Evolutionary conservation across 2,888 invertebrate genomes (phyloP).

Genomic region (Sinhomidia bicolor): DNA sequence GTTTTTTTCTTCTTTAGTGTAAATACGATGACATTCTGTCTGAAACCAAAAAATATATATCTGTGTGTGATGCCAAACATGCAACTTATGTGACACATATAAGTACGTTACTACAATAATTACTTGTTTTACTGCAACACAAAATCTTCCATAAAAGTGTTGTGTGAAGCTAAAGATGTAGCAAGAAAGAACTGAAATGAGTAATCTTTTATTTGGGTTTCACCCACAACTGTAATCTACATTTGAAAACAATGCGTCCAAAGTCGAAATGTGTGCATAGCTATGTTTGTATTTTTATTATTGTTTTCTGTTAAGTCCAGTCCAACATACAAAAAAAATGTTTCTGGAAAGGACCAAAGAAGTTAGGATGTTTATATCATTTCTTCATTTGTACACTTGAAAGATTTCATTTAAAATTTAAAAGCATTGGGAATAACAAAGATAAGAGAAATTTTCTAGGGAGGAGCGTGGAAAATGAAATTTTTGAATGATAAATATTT

Average conservation of each 20-base stretch:
- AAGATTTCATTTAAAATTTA: background rate
- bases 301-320: no score
- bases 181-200: background rate
- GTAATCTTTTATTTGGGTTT: slow-evolving; percentile 12
- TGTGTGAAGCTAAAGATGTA: background rate
- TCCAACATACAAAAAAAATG: no score
- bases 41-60: slow-evolving; percentile 11
- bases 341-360: background rate
- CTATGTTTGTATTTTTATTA: no score
- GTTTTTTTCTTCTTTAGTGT: slow-evolving; percentile 17
- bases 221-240: background rate
- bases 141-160: slow-evolving; percentile 24
- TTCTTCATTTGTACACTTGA: background rate
- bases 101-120: background rate
- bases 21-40: background rate
- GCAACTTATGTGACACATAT: slow-evolving; percentile 32
- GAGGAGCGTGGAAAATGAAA: background rate
- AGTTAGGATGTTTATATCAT: background rate
- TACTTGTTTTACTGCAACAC: background rate
- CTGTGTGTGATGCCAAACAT: slow-evolving; percentile 7
- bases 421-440: no score
- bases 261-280: no score
- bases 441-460: background rate
- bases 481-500: no score
- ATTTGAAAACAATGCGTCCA: no score